A percentile compares a stretch with the other conserved stretches of the same genome.
These are phyloP conservation scores for Drosophila willistoni DNA, from an alignment of 1,140 invertebrate species.

Conservation along the genomic window DNA sequence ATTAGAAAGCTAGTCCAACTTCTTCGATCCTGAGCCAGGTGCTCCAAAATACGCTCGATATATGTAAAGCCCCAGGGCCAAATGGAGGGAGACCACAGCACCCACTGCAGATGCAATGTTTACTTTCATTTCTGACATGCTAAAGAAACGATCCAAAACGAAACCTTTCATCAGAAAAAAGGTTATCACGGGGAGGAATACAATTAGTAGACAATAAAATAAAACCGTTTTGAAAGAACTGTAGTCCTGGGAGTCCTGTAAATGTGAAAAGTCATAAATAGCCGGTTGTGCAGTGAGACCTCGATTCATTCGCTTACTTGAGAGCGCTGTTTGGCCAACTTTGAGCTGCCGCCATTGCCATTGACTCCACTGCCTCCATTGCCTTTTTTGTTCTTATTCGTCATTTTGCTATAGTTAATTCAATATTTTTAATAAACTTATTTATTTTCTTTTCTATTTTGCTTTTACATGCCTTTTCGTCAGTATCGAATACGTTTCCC, in stretches of 20 bases:
- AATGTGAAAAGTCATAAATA: slow-evolving; percentile 24
- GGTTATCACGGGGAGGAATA: slow-evolving; percentile 86
- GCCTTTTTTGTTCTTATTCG: slow-evolving; percentile 57
- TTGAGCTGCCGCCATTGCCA: slow-evolving; percentile 24
- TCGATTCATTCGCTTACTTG: slow-evolving; percentile 43
- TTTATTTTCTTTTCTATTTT: slow-evolving; percentile 38
- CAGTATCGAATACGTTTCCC: slow-evolving; percentile 38
- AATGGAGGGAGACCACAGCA: slow-evolving; percentile 88
- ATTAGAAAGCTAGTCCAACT: slow-evolving; percentile 37
- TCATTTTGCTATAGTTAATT: slow-evolving; percentile 45
- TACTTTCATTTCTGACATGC: slow-evolving; percentile 85
- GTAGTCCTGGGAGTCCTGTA: slow-evolving; percentile 83
- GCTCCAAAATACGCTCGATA: slow-evolving; percentile 89
- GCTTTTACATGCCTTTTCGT: slow-evolving; percentile 47
- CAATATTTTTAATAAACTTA: slow-evolving; percentile 39
- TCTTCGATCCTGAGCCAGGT: slow-evolving; percentile 42
- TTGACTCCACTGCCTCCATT: slow-evolving; percentile 26
- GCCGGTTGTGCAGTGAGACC: slow-evolving; percentile 34
- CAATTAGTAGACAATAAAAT: slow-evolving; percentile 86
- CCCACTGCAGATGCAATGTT: slow-evolving; percentile 90
- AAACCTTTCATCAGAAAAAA: slow-evolving; percentile 86
- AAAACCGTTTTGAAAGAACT: slow-evolving; percentile 86
- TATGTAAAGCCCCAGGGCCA: slow-evolving; percentile 90
- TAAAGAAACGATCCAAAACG: slow-evolving; percentile 85
- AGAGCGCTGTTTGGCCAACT: slow-evolving; percentile 55